Evolutionary conservation across 92 coral and sea anemone genomes (phyloP).

Genomic region (Umimayanthus chanpuru): DNA sequence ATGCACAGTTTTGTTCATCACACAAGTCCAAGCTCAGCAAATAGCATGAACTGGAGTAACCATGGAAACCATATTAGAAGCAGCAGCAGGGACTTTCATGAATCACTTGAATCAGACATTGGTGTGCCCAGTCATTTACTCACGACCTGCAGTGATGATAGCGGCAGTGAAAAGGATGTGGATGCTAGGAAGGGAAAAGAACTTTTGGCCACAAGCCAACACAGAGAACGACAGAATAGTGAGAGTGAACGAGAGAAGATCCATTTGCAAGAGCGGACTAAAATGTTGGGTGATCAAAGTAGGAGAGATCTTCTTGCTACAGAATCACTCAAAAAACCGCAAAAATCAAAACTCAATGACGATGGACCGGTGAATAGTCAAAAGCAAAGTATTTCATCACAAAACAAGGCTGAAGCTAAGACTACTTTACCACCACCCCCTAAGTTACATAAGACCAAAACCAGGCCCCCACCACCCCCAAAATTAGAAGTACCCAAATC

Average conservation of each 20-base stretch:
- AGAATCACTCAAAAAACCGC: conserved; percentile 15
- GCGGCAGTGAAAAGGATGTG: conserved; percentile 51
- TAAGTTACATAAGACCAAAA: conserved; percentile 72
- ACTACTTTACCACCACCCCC: conserved; percentile 72
- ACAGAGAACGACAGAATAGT: conserved; percentile 44
- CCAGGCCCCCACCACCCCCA: conserved; percentile 85
- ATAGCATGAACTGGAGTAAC: conserved; percentile 70
- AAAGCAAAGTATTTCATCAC: conserved; percentile 33
- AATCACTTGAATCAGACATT: conserved; percentile 74
- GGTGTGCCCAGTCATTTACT: conserved; percentile 61
- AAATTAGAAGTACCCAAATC: conserved; percentile 80
- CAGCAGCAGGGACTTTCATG: conserved; percentile 70
- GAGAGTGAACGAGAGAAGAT: conserved; percentile 51
- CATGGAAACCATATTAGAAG: conserved; percentile 68
- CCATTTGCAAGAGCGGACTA: conserved; percentile 9
- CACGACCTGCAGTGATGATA: conserved; percentile 70
- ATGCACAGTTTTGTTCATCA: conserved; percentile 80
- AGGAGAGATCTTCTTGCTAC: conserved; percentile 25
- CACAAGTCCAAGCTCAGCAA: conserved; percentile 60
- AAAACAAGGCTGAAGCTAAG: conserved; percentile 42
- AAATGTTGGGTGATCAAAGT: conserved; percentile 30
- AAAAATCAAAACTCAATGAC: conserved; percentile 18
- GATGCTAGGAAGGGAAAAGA: conserved; percentile 45
- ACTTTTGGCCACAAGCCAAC: conserved; percentile 34
- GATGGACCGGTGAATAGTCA: conserved; percentile 30